These are phyloP conservation scores for Notamacropus eugenii DNA, from an alignment of 2,797 vertebrate genomes.

Conservation along the genomic window DNA sequence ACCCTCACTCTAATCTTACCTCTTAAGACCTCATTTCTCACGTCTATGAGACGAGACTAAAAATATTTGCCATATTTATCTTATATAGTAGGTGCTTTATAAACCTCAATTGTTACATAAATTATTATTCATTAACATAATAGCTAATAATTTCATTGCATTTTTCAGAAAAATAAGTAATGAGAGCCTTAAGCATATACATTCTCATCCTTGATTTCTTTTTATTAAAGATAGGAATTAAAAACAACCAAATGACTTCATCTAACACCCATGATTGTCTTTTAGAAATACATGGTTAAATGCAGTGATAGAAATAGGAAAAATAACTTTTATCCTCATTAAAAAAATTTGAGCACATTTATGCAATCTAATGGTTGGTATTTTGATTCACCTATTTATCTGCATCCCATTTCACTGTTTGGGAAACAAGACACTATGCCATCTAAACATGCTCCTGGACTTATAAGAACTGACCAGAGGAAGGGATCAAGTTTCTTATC, in stretches of 20 bases:
- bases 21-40: too few species aligned
- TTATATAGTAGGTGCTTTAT: too few species aligned
- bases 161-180: constrained; percentile 38
- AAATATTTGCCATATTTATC: too few species aligned
- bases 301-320: constrained; percentile 26
- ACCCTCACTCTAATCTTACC: too few species aligned
- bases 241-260: neutral
- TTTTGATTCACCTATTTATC: neutral
- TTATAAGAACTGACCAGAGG: neutral
- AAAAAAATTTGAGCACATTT: neutral
- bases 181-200: neutral
- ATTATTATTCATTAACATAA: too few species aligned
- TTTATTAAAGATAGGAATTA: neutral
- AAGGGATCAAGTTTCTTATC: neutral
- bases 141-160: neutral
- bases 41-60: too few species aligned
- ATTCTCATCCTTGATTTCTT: neutral
- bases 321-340: neutral
- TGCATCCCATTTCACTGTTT: neutral
- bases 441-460: neutral
- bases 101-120: too few species aligned
- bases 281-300: neutral
- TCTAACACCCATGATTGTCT: neutral
- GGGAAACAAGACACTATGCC: neutral
- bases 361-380: neutral